Evolutionary conservation across 1,140 invertebrate genomes (phyloP).

Genomic region (Glossosoma conforme): DNA sequence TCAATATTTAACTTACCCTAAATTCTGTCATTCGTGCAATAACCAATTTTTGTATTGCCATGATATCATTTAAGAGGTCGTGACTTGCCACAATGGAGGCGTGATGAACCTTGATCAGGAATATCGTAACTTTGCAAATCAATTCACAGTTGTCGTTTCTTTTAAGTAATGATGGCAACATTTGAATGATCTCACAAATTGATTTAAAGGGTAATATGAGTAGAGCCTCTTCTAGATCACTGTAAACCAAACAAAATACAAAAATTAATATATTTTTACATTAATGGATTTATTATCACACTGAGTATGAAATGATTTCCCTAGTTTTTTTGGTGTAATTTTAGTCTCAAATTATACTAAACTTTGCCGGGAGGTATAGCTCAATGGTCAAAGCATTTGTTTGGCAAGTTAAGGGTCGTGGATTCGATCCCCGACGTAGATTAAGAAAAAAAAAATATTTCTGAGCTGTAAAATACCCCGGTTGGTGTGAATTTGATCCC

Average conservation of each 20-base stretch:
- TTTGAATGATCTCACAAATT: constrained; percentile 72
- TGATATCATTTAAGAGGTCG: constrained; percentile 63
- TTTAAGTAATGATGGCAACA: constrained; percentile 63
- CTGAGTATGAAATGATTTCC: no score
- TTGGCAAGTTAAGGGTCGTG: no score
- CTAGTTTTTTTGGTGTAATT: not conserved
- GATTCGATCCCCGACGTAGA: no score
- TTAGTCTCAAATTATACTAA: not conserved
- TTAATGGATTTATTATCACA: constrained; percentile 7
- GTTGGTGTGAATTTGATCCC: no score
- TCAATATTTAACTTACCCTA: constrained; percentile 51
- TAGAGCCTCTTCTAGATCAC: constrained; percentile 87
- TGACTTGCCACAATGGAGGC: constrained; percentile 71
- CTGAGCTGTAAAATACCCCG: no score
- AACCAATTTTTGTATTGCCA: constrained; percentile 59
- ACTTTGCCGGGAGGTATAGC: not conserved
- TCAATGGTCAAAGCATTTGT: no score
- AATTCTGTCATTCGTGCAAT: constrained; percentile 55
- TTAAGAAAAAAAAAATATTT: no score
- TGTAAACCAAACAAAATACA: constrained; percentile 41
- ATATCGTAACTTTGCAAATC: constrained; percentile 67
- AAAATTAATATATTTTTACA: constrained; percentile 10
- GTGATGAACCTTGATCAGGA: constrained; percentile 81
- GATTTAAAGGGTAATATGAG: constrained; percentile 78
- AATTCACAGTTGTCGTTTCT: constrained; percentile 70